Conservation (phyloP, 2,888 invertebrate genomes). For the Drosophila monieri region DNA sequence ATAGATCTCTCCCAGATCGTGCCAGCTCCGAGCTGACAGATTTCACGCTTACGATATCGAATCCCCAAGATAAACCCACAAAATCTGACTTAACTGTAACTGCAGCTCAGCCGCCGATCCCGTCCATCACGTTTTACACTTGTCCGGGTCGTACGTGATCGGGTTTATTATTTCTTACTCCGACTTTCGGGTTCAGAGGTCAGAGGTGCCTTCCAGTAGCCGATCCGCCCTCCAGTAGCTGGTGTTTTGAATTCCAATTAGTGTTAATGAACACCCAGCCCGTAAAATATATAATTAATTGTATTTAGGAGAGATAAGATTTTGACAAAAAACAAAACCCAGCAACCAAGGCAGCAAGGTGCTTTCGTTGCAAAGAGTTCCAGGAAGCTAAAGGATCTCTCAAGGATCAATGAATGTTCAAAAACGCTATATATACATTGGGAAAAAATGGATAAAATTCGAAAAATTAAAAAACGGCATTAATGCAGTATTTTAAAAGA, state of each 20-base stretch:
- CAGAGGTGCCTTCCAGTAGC: constrained; percentile 1
- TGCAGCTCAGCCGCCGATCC: constrained; percentile 50
- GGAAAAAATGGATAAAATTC: no score
- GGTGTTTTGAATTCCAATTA: constrained; percentile 69
- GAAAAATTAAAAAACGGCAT: no score
- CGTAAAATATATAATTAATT: constrained; percentile 77
- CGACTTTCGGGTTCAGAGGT: constrained; percentile 7
- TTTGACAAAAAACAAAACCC: constrained; percentile 2
- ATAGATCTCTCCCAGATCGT: constrained; percentile 21
- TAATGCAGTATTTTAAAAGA: no score
- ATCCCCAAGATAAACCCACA: not conserved
- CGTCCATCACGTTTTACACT: constrained; percentile 65
- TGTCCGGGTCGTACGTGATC: constrained; percentile 57
- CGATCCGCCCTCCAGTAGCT: not conserved
- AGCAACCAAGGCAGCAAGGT: not conserved
- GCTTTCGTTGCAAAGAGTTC: constrained; percentile 23
- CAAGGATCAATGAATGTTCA: no score
- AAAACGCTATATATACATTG: no score
- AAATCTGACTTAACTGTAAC: not conserved
- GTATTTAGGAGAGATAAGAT: constrained; percentile 22
- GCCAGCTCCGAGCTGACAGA: constrained; percentile 47
- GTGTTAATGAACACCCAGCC: constrained; percentile 59
- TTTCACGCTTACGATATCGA: constrained; percentile 70
- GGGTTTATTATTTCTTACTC: not conserved
- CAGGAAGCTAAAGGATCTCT: constrained; percentile 1